Conservation (phyloP, 2,888 invertebrate genomes). For the Willowsia nigromaculata region DNA sequence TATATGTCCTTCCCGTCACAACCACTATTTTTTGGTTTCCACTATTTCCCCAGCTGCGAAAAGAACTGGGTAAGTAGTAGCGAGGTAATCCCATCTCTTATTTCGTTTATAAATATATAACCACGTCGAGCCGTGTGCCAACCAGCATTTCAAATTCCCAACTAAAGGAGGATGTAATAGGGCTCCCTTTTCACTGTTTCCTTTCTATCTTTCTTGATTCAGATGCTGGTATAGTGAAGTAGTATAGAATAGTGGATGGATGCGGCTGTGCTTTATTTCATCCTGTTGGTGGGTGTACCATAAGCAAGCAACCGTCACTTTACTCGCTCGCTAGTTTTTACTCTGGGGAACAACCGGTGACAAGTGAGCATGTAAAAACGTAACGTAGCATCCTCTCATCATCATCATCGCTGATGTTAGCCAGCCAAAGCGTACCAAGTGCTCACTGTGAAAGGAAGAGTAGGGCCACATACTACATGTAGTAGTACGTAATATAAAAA, state of each 20-base stretch:
- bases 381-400: slow-evolving; percentile 52
- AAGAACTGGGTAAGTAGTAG: slow-evolving; percentile 3
- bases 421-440: slow-evolving; percentile 20
- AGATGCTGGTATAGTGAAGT: background rate
- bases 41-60: background rate
- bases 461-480: too few relatives aligned
- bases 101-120: background rate
- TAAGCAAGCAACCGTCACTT: background rate
- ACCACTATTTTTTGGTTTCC: background rate
- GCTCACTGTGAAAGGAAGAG: background rate
- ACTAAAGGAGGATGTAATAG: background rate
- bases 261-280: background rate
- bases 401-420: slow-evolving; percentile 19
- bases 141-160: background rate
- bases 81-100: background rate
- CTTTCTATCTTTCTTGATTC: background rate
- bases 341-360: slow-evolving; percentile 65
- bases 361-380: slow-evolving; percentile 66
- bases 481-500: slow-evolving; percentile 4
- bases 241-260: too few relatives aligned
- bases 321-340: background rate
- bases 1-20: background rate
- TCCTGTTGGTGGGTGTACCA: background rate
- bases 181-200: background rate
- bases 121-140: background rate